Evolutionary conservation across 2,797 vertebrate genomes (phyloP), one percentile per base, ranked within the genome.

Genomic region (Anisognathus igniventris): DNA sequence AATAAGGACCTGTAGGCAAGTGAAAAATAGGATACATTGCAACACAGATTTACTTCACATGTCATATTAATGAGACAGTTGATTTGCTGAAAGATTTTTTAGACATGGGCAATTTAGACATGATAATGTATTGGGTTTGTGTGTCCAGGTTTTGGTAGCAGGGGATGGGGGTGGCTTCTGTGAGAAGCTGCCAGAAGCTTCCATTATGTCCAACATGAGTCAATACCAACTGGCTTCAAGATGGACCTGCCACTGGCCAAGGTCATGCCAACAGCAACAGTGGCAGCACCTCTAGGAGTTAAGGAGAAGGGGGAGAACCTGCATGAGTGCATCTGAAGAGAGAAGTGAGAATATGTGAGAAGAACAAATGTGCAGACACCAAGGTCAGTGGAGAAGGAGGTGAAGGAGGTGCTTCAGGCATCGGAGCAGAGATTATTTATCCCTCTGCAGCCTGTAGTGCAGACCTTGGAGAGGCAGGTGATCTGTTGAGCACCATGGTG

Each of bases 41-140:
- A 92, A 75, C 47, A 81, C 27, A 78, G n/a, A 20, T 80, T 96
- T 92, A 78, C n/a, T 67, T 88, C 45, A 74, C 1, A 1, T 70
- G 30, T 60, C 74, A 79, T 56, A 67, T 79, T 81, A 86, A 70
- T 0, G 7, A 40, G 44, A 56, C 33, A 81, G 47, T n/a, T 86
- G 82, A 60, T 60, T 88, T 84, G 73, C 39, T 40, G 83, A 72
- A 90, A 92, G 58, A 74, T 74, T 74, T 74, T 90, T 83, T 65
- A 64, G 67, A 80, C 53, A 66, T 66, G 25, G 24, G 20, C 2
- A 67, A 75, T 60, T 45, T 39, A 39, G 12, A 57, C 31, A 71
- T 19, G 21, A 23, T n/a, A 58, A 22, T 13, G 12, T 30, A 48
- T 13, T 20, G 24, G 14, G 35, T 66, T 91, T 80, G 14, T 0